Conservation (phyloP, 2,113 vertebrate genomes). For the Sorex fumeus region DNA sequence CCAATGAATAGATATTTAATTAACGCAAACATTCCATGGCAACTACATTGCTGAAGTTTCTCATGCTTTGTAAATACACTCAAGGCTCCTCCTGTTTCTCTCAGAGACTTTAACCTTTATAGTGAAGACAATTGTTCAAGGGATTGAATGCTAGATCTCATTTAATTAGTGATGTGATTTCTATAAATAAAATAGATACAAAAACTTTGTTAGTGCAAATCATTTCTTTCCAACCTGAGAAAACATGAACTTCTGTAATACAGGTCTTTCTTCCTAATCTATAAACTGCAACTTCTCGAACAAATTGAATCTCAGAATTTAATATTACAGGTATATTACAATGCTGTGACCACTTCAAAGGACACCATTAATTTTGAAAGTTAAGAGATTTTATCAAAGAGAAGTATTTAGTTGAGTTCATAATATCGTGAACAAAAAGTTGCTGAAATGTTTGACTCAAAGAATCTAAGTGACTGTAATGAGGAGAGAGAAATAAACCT, state of each 20-base stretch:
- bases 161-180: neutral
- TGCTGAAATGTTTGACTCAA: neutral
- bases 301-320: neutral
- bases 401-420: neutral
- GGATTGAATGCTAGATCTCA: neutral
- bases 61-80: constrained; percentile 75
- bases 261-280: neutral
- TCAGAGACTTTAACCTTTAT: neutral
- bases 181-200: neutral
- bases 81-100: constrained; percentile 65
- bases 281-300: neutral
- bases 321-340: neutral
- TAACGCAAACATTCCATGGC: constrained; percentile 74
- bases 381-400: neutral
- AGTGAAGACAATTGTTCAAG: neutral
- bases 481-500: too few species aligned
- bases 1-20: constrained; percentile 86
- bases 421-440: constrained; percentile 11
- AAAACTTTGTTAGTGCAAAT: constrained; percentile 50
- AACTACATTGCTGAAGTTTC: constrained; percentile 67
- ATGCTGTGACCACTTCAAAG: neutral
- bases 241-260: neutral
- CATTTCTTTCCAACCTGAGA: constrained; percentile 67
- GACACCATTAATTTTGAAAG: neutral
- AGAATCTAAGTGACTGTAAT: too few species aligned